Base-by-base conservation (phyloP, 2,797 vertebrate genomes). In the Smutsia gigantea region DNA sequence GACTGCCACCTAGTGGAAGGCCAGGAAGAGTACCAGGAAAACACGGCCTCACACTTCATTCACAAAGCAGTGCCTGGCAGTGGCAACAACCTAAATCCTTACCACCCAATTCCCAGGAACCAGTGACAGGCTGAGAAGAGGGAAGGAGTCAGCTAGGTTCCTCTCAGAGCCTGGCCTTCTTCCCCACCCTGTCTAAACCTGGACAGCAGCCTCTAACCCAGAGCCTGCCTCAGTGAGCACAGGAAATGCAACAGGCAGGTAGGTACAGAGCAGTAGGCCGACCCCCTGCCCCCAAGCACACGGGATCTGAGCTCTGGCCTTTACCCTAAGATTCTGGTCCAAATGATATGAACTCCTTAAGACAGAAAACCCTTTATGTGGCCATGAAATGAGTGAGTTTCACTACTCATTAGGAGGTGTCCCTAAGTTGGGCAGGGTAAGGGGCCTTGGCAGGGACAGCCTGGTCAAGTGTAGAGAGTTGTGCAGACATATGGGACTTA, bases 1-100 rank as follows among this genome's bases (percentile, higher is more conserved):
- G 97, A 97, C 97, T 98, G 98, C 98, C 98, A 98, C 97, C 98
- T 98, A 97, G 97, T 97, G 98, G 98, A 61, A 57, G 29, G 49
- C 53, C 74, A 27, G 57, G 57, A 37, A 25, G 49, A 51, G 29
- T n/a, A n/a, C 15, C 27, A 63, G 46, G 39, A 29, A 46, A 59
- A 82, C 1, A 5, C 0, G 1, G 51, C 34, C 71, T 85, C 57
- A 29, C 78, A 87, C 71, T 59, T 86, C 29, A n/a, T 61, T 77
- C 37, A 53, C 57, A 75, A 85, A 42, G 69, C 42, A 27, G 25
- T 17, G 77, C 59, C 89, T 51, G 55, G n/a, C 42, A 42, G 46
- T 55, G 31, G 31, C 51, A 85, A 75, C 37, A 74, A 68, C 55
- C 63, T 34, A 57, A 75, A 69, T 9, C 69, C 14, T 13, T 68